Evolutionary conservation across 2,888 invertebrate species (phyloP), one percentile per base, ranked within the genome.

Genomic region (Cosmopolites sordidus): DNA sequence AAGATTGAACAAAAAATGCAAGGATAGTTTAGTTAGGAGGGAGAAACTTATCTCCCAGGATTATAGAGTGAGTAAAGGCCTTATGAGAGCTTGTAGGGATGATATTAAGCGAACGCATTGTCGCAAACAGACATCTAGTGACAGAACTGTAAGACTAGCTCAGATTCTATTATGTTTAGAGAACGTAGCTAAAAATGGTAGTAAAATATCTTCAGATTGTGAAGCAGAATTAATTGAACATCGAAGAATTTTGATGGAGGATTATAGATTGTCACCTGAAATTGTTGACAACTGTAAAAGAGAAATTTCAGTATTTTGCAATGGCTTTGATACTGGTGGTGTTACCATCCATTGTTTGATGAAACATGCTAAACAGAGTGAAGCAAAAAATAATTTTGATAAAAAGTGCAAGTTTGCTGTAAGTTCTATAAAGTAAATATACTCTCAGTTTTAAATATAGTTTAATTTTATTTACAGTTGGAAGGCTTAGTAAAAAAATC

Each of bases 311-410:
- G 79, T 77, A 48, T 84, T 84, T 62, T 95, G 94, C 72, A 79
- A 81, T 60, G 83, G 64, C 5, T 77, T 86, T 58, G 89, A 89
- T 70, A 79, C 83, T 48, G 92, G 90, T 2, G 93, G 92, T 0
- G 86, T 87, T 69, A 96, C 96, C 0, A 87, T 99, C 61, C 97
- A 98, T 71, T 99, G 98, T 70, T 76, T 99, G 39, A 92, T 98
- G 92, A 88, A 89, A 37, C 86, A 91, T 72, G 88, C 90, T 1
- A 82, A 87, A 63, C 82, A 60, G 78, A 79, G 64, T 77, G 78
- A 64, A 81, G 80, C 50, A 64, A 83, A 83, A 6, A 11, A 17
- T 16, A 47, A 86, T 59, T 83, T 92, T 18, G 82, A 84, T 29
- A 71, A 80, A 14, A 75, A 78, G 44, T 94, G 93, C 66, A 83